Evolutionary conservation across 2,113 vertebrate species (phyloP), one percentile per base, ranked within the genome.

Genomic region (Amblyornis subalaris): DNA sequence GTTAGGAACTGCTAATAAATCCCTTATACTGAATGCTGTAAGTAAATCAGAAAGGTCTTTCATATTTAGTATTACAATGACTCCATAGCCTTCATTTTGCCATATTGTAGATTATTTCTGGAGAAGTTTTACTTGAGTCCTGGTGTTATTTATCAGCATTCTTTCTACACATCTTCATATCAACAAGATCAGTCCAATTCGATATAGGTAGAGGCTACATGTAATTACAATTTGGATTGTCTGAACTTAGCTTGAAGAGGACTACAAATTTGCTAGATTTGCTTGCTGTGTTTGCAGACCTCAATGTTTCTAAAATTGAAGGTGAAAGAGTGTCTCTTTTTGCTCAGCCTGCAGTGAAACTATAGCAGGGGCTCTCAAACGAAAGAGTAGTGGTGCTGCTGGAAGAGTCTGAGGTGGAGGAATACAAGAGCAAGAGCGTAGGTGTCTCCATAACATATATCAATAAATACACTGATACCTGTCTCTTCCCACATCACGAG

Each of bases 1-100:
- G 94, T 86, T 80, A 90, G 71, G 81, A 88, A 75, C 83, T 90
- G 38, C 89, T 94, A 96, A 97, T 97, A 97, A 97, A 97, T 97
- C 86, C 42, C 29, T 91, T 95, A 73, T 90, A 87, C 33, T 64
- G 94, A 94, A 95, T 75, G 76, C 89, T 94, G 54, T 74, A 92
- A 93, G 85, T 77, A 88, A 96, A 96, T 90, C 4, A 0, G 85
- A 90, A 95, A 93, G 64, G 64, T 94, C 90, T 96, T 97, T 96
- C 74, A 82, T 90, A 88, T 94, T 97, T 91, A 97, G 90, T 95
- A 91, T 88, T 92, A 90, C 73, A 89, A 35, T 28, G 55, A 91
- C 72, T 86, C 84, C 62, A 50, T 71, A 95, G 82, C 88, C 90
- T 96, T 96, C 86, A 70, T 92, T 96, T 96, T 95, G 38, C 90